Base-by-base conservation (phyloP, 2,113 vertebrate species). In the Rhinoderma darwinii region DNA sequence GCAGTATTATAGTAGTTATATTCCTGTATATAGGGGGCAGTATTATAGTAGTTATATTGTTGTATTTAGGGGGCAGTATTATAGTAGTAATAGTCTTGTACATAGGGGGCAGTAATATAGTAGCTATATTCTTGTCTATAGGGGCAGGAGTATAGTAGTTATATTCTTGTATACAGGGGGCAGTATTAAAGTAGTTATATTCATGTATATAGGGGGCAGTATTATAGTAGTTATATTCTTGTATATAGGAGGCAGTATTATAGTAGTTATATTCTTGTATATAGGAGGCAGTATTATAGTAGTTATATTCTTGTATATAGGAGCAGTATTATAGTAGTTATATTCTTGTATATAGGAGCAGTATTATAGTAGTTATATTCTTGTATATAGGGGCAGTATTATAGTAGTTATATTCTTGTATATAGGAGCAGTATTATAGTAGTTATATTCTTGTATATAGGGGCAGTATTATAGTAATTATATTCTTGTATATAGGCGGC, bases 1-100 rank as follows among this genome's bases (percentile, higher is more conserved):
- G 30, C 59, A 63, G 59, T 63, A 63, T 63, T 63, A 63, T 63
- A 63, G 59, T 63, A 63, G 59, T 63, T 63, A 63, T 63, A 63
- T 63, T 63, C 59, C 14, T 63, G 59, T 63, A 63, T 2, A 63
- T 63, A 12, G 59, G 25, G 47, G 12, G 56, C 56, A 61, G 25
- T 61, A 61, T 61, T 61, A 27, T 27, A 61, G 56, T 61, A 61
- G 56, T n/a, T 61, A 61, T 61, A 61, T 61, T 61, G 6, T 61
- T 61, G 56, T 27, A 27, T 10, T 27, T 61, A 61, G 56, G 56
- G 12, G 25, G 56, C 56, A 61, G 56, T 61, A 61, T 61, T 61
- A 61, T 61, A 27, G 56, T 61, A 61, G 56, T 27, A 11, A 61
- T 61, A 61, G n/a, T 61, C 56, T 61, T 27, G 8, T 56, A 56